phyloP scores from a whole-genome alignment of 2,888 invertebrate species.

The Agrilus cyanescens region DNA sequence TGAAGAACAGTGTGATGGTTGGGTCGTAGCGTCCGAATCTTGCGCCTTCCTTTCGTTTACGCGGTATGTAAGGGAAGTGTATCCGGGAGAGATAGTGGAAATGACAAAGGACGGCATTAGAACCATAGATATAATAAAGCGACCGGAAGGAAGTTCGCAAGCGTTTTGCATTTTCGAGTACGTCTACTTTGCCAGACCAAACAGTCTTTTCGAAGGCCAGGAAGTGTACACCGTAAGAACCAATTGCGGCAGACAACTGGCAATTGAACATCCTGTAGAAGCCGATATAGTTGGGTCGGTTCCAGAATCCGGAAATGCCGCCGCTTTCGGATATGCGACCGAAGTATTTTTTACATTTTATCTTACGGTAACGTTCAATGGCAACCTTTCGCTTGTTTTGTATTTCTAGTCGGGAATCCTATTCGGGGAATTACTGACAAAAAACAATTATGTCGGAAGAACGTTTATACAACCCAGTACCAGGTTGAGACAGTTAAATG shows the following conservation, averaged over 20 bases:
- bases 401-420: slow-evolving; percentile 65
- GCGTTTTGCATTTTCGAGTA: slow-evolving; percentile 99
- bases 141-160: slow-evolving; percentile 63
- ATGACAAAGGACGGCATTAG: slow-evolving; percentile 73
- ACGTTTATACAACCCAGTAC: slow-evolving; percentile 97
- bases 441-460: slow-evolving; percentile 92
- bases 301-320: slow-evolving; percentile 94
- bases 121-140: slow-evolving; percentile 74
- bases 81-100: slow-evolving; percentile 93
- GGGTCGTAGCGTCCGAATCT: slow-evolving; percentile 95
- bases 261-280: slow-evolving; percentile 76
- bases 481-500: slow-evolving; percentile 77
- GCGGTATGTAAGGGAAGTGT: slow-evolving; percentile 80
- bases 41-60: slow-evolving; percentile 91
- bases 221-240: slow-evolving; percentile 89
- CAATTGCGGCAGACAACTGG: slow-evolving; percentile 87
- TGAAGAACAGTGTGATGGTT: slow-evolving; percentile 59
- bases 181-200: slow-evolving; percentile 94
- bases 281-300: slow-evolving; percentile 96
- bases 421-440: slow-evolving; percentile 88
- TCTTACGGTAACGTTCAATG: neutral
- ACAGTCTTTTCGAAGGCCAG: slow-evolving; percentile 92
- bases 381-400: slow-evolving; percentile 3
- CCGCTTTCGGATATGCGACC: slow-evolving; percentile 87
- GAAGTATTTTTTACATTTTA: slow-evolving; percentile 46